Percentiles rank a stretch among this genome's conserved stretches.
Evolutionary conservation across 2,888 invertebrate genomes (phyloP).

Genomic region (Hedya salicella): DNA sequence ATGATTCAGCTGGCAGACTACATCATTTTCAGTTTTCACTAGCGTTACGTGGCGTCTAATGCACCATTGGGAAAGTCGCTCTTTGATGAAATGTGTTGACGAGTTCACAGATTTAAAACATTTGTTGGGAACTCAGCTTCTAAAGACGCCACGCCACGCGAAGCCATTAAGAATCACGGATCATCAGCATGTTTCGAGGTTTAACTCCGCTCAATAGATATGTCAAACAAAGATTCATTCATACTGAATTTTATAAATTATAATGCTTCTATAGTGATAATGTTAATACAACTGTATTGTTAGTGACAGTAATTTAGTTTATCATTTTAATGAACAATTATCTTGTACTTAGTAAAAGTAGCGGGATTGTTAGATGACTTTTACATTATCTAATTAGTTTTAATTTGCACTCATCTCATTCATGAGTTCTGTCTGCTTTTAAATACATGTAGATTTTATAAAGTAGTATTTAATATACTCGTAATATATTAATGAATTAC

Average conservation of each 20-base stretch:
- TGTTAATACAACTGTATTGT: background rate
- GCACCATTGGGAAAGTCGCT: background rate
- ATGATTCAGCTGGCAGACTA: constrained; percentile 32
- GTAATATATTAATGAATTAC: too few species aligned
- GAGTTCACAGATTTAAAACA: background rate
- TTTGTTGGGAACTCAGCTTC: background rate
- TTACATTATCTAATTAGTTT: constrained; percentile 3
- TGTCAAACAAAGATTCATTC: background rate
- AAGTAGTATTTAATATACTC: too few species aligned
- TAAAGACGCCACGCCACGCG: constrained; percentile 8
- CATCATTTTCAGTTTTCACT: constrained; percentile 25
- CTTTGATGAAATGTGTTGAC: background rate
- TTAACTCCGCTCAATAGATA: background rate
- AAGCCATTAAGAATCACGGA: background rate
- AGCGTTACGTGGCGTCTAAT: background rate
- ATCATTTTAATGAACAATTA: background rate
- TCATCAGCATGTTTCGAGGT: constrained; percentile 31
- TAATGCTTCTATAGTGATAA: background rate
- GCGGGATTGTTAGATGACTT: background rate
- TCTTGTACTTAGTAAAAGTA: background rate
- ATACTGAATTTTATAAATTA: constrained; percentile 2
- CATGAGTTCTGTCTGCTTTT: background rate
- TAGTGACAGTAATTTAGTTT: background rate
- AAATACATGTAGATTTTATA: constrained; percentile 1
- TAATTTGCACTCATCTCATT: constrained; percentile 9